Conservation (phyloP, 1,140 invertebrate genomes). For the Dufourea novaeangliae region DNA sequence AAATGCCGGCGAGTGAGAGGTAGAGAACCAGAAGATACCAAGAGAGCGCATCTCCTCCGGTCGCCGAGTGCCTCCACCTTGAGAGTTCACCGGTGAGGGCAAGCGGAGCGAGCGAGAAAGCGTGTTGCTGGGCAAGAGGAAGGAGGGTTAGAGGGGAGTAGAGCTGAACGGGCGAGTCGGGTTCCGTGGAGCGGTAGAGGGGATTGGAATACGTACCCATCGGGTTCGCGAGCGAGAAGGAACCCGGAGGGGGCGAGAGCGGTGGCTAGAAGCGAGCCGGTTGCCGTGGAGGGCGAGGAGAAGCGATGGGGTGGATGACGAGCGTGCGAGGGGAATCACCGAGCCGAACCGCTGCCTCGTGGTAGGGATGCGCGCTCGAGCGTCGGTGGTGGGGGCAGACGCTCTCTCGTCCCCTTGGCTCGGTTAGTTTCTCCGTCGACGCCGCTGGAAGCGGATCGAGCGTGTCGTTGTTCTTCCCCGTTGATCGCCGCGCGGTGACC, state of each 20-base stretch:
- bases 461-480: constrained; percentile 53
- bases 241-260: constrained; percentile 11
- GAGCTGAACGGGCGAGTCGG: constrained; percentile 13
- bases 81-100: constrained; percentile 47
- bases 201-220: constrained; percentile 20
- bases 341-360: constrained; percentile 10
- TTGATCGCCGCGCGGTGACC: constrained; percentile 56
- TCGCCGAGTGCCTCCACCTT: constrained; percentile 60
- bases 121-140: constrained; percentile 13
- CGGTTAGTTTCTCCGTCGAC: constrained; percentile 78
- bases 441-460: constrained; percentile 71
- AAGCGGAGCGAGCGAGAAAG: constrained; percentile 32
- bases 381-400: constrained; percentile 69
- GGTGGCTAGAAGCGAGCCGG: constrained; percentile 42
- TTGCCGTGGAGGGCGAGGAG: constrained; percentile 32
- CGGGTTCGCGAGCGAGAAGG: constrained; percentile 30
- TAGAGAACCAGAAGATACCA: constrained; percentile 40
- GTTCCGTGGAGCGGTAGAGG: neutral
- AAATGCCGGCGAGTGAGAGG: constrained; percentile 12
- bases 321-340: constrained; percentile 50
- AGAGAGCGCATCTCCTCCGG: constrained; percentile 62
- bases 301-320: constrained; percentile 45
- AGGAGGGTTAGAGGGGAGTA: constrained; percentile 7
- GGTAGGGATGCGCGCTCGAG: constrained; percentile 56
- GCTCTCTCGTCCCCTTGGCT: constrained; percentile 73